Evolutionary conservation across 2,888 invertebrate genomes (phyloP).

Genomic region (Orchesellides sinensis): DNA sequence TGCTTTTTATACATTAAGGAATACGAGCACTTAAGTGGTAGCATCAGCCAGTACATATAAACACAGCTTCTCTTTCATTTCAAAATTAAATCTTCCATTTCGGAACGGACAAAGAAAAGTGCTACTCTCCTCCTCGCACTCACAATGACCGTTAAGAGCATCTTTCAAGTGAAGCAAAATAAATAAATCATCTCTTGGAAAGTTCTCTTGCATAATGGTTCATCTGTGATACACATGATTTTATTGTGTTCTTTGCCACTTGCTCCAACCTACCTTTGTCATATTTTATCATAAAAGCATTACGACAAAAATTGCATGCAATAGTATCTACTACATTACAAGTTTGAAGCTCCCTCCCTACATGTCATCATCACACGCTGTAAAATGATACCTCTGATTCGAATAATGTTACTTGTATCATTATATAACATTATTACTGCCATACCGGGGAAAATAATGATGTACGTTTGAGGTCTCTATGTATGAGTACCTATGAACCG

Average conservation of each 20-base stretch:
- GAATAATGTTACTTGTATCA: too few species aligned
- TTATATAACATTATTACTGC: background rate
- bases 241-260: constrained; percentile 2
- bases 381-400: too few species aligned
- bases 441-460: too few species aligned
- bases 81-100: constrained; percentile 46
- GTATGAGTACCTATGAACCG: background rate
- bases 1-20: background rate
- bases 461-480: background rate
- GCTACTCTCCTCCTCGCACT: background rate
- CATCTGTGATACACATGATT: constrained; percentile 1
- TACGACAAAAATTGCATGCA: too few species aligned
- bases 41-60: constrained; percentile 17
- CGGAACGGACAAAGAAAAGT: constrained; percentile 4
- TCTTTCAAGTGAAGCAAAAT: constrained; percentile 23
- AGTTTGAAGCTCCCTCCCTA: too few species aligned
- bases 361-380: too few species aligned
- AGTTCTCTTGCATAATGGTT: background rate
- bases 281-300: too few species aligned
- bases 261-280: too few species aligned
- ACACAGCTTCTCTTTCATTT: constrained; percentile 22
- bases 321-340: too few species aligned
- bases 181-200: constrained; percentile 27
- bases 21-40: constrained; percentile 20
- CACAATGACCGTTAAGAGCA: background rate